Percentiles rank a stretch among this genome's conserved stretches.
These are phyloP conservation scores for Cryptus viduatorius DNA, from an alignment of 2,888 invertebrate species.

Conservation along the genomic window DNA sequence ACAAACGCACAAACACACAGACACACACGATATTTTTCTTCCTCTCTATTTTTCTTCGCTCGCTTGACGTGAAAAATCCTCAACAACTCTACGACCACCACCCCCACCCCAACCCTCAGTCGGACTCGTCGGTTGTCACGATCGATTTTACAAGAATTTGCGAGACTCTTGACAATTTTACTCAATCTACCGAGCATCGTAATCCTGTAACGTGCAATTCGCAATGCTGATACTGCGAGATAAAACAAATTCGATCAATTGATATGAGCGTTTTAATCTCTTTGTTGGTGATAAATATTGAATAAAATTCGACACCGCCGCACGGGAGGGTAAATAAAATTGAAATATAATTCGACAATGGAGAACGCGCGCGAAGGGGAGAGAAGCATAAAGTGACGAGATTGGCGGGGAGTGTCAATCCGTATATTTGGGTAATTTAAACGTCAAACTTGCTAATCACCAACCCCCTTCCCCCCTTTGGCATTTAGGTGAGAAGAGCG, in stretches of 20 bases:
- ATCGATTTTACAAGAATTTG: conserved; percentile 40
- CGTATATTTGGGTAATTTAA: conserved; percentile 65
- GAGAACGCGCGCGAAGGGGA: background rate
- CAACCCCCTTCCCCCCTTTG: conserved; percentile 32
- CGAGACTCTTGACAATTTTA: background rate
- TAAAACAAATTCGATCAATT: no score
- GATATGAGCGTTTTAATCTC: background rate
- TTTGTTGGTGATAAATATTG: background rate
- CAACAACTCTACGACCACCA: conserved; percentile 21
- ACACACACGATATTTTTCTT: conserved; percentile 7
- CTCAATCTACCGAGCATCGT: background rate
- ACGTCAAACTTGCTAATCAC: conserved; percentile 66
- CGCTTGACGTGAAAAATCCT: conserved; percentile 50
- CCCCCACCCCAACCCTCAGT: no score
- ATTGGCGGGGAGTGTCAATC: conserved; percentile 19
- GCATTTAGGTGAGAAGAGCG: conserved; percentile 46
- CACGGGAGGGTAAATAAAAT: background rate
- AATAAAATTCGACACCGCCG: background rate
- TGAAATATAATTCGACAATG: background rate
- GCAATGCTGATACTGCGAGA: no score
- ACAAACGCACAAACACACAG: background rate
- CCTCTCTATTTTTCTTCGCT: conserved; percentile 37
- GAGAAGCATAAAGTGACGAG: background rate
- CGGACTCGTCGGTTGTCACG: conserved; percentile 22
- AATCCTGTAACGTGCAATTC: background rate